Base-by-base conservation (phyloP, 64 coral and sea anemone genomes). In the Orbicella faveolata region DNA sequence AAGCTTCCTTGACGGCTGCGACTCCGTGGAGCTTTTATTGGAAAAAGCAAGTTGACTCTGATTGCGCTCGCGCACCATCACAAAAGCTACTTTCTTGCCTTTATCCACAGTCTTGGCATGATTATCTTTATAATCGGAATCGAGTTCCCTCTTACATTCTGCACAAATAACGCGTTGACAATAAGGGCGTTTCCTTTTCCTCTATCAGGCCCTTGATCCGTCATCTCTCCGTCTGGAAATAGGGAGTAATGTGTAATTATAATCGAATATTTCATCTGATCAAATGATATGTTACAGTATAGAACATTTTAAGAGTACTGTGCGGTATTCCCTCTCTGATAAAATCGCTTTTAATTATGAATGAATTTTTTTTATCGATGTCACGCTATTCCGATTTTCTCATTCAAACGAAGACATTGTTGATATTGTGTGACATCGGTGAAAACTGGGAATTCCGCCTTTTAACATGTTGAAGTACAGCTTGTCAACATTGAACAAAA, bases 31-130 rank as follows among this genome's bases (percentile, higher is more conserved):
- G 21, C 76, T 79, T 79, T 79, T 79, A 79, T 15, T 53, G 51
- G 21, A 54, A 25, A 57, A 79, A 79, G 76, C 76, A 20, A 79
- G 21, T 11, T 79, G 76, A 25, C 44, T 79, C 76, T 57, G 76
- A 79, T 79, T 79, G 21, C 76, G 51, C 41, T 79, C 76, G 21
- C 76, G 76, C 21, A 79, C 76, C 76, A 79, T 79, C 76, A 20
- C 44, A 39, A 79, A 79, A 79, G 76, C 76, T 86, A 86, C 83
- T 86, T 86, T 86, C 69, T 86, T 86, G 41, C 83, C 83, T 25
- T 86, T 86, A 21, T 86, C 63, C 21, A 73, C 83, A 67, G 69
- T 72, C 69, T 52, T 67, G 26, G 83, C 63, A 86, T 86, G 83
- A 67, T 72, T 73, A 67, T 86, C 83, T 86, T 86, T 67, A 86